Conservation (phyloP, 2,797 vertebrate genomes). For the Dallia pectoralis region DNA sequence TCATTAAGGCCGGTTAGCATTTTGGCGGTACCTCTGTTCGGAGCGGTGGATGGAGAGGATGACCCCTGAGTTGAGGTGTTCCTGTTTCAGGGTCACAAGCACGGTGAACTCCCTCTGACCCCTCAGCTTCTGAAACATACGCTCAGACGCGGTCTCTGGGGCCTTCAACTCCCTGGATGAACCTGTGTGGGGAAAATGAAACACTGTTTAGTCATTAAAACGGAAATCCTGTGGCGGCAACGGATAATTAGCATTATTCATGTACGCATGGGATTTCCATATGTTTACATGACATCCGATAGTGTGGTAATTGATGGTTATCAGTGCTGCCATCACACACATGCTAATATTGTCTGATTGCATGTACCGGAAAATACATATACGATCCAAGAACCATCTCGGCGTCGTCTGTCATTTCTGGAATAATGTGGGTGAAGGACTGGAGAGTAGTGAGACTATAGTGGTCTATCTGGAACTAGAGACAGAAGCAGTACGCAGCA, state of each 20-base stretch:
- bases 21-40: conserved; percentile 83
- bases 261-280: neutral
- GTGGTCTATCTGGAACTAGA: neutral
- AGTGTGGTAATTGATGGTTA: neutral
- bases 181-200: conserved; percentile 75
- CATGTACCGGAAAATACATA: neutral
- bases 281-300: neutral
- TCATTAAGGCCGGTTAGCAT: neutral
- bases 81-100: conserved; percentile 90
- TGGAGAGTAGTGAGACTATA: neutral
- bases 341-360: no score
- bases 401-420: neutral
- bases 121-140: conserved; percentile 89
- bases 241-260: neutral
- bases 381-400: neutral
- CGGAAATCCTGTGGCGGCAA: neutral
- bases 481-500: neutral
- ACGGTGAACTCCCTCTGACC: conserved; percentile 94
- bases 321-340: no score
- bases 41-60: conserved; percentile 93
- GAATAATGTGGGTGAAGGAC: neutral
- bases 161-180: conserved; percentile 88
- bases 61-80: conserved; percentile 92
- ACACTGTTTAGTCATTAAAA: conserved; percentile 8
- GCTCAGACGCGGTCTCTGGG: conserved; percentile 79